These are phyloP conservation scores for Neodon shergylaensis DNA, from an alignment of 2,113 vertebrate genomes.

Conservation along the genomic window DNA sequence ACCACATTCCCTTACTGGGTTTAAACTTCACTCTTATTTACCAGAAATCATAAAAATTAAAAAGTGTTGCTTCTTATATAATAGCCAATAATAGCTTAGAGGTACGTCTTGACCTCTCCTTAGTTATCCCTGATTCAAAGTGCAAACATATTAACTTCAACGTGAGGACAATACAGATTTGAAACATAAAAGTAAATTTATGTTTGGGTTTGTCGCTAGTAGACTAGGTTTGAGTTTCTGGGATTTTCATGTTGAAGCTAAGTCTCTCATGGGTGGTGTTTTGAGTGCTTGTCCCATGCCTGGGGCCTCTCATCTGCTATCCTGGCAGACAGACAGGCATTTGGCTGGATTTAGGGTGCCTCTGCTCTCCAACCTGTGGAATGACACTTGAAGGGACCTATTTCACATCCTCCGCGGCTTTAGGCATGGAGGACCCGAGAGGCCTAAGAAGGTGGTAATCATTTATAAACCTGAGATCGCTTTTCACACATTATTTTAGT, in stretches of 20 bases:
- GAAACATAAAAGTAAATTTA: not conserved
- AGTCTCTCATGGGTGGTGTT: not conserved
- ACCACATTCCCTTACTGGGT: not conserved
- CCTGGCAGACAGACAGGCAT: not conserved
- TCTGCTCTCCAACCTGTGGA: not conserved
- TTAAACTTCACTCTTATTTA: not conserved
- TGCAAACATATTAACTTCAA: not conserved
- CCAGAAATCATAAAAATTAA: not conserved
- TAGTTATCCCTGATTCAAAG: not conserved
- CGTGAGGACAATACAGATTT: not conserved
- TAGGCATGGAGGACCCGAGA: not conserved
- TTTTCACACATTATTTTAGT: not conserved
- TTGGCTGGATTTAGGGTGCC: not conserved
- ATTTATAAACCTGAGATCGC: constrained; percentile 26
- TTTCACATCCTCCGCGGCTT: too few species aligned
- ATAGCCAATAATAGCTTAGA: not conserved
- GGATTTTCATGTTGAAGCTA: not conserved
- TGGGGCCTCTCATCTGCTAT: not conserved
- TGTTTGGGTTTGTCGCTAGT: not conserved
- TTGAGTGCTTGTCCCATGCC: not conserved
- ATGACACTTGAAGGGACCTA: not conserved
- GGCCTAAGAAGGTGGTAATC: not conserved
- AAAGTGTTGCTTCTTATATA: not conserved
- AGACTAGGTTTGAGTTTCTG: not conserved
- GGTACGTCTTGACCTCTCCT: not conserved